Conservation (phyloP, 2,797 vertebrate species). For the Anisognathus igniventris region DNA sequence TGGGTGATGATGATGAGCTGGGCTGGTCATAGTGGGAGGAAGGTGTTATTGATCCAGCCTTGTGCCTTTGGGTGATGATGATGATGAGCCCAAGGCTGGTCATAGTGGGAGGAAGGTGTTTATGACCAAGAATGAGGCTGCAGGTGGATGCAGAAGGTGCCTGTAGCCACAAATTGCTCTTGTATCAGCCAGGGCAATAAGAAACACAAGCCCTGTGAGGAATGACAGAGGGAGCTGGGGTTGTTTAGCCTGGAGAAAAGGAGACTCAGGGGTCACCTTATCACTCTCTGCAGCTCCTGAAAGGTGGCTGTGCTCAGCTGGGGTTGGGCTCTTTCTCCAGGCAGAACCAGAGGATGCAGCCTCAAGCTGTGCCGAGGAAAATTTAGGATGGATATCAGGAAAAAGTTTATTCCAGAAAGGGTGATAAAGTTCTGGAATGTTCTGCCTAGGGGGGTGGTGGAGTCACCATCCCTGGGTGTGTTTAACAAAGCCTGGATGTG, state of each 20-base stretch:
- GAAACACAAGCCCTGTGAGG: background rate
- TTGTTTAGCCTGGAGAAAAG: background rate
- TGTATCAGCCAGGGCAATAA: background rate
- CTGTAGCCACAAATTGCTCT: background rate
- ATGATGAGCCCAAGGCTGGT: background rate
- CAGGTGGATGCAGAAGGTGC: background rate
- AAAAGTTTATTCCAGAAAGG: background rate
- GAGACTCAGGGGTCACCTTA: background rate
- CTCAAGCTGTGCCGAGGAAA: accelerated
- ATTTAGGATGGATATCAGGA: background rate
- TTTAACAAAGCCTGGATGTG: background rate
- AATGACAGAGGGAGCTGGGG: background rate
- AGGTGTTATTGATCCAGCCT: background rate
- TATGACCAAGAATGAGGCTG: background rate
- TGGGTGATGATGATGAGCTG: background rate
- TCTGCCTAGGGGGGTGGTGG: background rate
- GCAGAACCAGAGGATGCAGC: background rate
- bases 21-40: background rate
- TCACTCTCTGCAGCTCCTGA: background rate
- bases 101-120: background rate
- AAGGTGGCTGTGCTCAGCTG: background rate
- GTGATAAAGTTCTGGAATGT: background rate
- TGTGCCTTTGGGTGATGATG: background rate
- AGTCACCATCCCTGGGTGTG: background rate
- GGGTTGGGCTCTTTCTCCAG: background rate